Base-by-base conservation (phyloP, 2,888 invertebrate genomes). In the Hesperia comma region DNA sequence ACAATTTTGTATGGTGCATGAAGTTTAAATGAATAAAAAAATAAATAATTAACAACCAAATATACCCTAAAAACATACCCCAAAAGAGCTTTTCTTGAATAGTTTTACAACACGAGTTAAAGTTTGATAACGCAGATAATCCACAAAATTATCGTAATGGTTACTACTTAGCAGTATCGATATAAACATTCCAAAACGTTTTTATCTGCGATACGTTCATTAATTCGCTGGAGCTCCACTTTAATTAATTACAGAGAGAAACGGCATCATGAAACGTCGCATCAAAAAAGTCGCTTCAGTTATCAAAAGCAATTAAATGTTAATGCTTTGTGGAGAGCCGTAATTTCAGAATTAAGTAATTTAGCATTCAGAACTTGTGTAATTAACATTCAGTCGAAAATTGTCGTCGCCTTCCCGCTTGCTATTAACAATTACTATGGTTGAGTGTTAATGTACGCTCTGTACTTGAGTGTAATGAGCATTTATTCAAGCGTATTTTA, bases 341-440 rank as follows among this genome's bases (percentile, higher is more conserved):
- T 75, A 76, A 75, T 76, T 76, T 73, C 69, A 72, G 73, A 72
- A 73, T 75, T 69, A 71, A 72, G 74, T 76, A 74, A 76, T 74
- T 77, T 70, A 69, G 71, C 74, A 73, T 71, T 70, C 70, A 71
- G 69, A 75, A 75, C 70, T 75, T 75, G 61, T 71, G 74, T 72
- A 75, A 75, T 76, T 76, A 76, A 74, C 75, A 75, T 75, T 75
- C 72, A 73, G 71, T 73, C 73, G 74, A 72, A 71, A 75, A 76
- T 73, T 75, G 75, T 74, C 75, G 73, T 67, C 71, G 69, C 74
- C 71, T 76, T 72, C 73, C 69, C 70, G 70, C 68, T 57, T 57
- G 71, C 72, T 74, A 73, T 75, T 76, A 71, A 71, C 68, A 67
- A 67, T 61, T 67, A 67, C 61, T 61, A 49, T 61, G 58, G 41